Conservation (phyloP, 2,113 vertebrate genomes). For the Theropithecus gelada region DNA sequence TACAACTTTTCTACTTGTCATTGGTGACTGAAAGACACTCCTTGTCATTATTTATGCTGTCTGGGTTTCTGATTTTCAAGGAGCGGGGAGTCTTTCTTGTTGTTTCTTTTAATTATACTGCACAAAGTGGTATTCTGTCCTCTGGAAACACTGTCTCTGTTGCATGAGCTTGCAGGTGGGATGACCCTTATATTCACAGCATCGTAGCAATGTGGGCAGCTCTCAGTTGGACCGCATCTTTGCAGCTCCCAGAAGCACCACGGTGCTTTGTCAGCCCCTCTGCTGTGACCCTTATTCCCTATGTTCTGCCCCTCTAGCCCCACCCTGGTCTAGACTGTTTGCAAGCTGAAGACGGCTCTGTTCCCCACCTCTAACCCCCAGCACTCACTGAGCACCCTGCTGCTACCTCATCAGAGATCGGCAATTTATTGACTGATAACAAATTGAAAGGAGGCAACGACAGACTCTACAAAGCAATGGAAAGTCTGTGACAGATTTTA, state of each 20-base stretch:
- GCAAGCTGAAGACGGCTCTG: not conserved
- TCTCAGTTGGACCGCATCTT: accelerated
- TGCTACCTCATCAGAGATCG: accelerated
- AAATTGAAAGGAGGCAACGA: accelerated
- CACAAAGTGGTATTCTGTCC: not conserved
- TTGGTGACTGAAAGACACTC: slow-evolving; percentile 43
- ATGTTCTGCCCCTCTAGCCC: accelerated
- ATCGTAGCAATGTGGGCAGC: accelerated
- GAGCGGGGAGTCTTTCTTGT: not conserved
- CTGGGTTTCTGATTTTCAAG: slow-evolving; percentile 52
- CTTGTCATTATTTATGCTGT: slow-evolving; percentile 63
- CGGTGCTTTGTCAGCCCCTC: not conserved
- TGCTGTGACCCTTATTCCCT: accelerated
- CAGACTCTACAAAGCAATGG: accelerated
- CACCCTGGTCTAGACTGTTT: accelerated
- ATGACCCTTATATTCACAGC: not conserved
- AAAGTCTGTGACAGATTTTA: not conserved
- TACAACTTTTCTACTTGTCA: slow-evolving; percentile 40
- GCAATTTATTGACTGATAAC: not conserved
- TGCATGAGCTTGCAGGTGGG: not conserved
- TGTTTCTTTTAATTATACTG: not conserved
- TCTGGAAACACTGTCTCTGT: not conserved
- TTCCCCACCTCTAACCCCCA: not conserved
- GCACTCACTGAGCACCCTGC: accelerated
- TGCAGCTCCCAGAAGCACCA: accelerated